phyloP scores from a whole-genome alignment of 1,140 invertebrate species.

The Pemphigus obesinymphae region DNA sequence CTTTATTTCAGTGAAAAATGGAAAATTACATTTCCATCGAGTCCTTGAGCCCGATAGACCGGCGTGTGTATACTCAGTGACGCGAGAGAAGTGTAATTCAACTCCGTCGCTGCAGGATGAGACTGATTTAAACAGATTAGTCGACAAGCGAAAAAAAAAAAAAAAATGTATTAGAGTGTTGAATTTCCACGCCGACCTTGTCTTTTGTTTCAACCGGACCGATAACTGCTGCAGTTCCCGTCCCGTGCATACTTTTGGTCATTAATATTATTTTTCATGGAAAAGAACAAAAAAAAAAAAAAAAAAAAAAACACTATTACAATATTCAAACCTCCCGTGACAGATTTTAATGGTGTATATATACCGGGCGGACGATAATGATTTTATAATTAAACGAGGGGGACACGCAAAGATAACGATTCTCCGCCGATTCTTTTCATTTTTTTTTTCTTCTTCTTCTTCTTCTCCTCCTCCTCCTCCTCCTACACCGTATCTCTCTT shows the following conservation, averaged over 20 bases:
- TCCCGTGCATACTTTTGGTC: neutral
- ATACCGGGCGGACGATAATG: conserved; percentile 29
- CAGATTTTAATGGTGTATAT: conserved; percentile 37
- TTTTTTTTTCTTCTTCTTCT: neutral
- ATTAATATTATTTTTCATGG: conserved; percentile 37
- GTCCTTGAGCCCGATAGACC: neutral
- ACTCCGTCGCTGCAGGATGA: conserved; percentile 25
- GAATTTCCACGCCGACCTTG: conserved; percentile 16
- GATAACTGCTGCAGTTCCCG: neutral
- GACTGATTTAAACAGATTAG: conserved; percentile 39
- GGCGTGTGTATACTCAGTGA: neutral
- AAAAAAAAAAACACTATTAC: conserved; percentile 25
- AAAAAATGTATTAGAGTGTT: conserved; percentile 21
- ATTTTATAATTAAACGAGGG: conserved; percentile 39
- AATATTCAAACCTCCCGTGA: conserved; percentile 41
- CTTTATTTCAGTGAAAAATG: neutral
- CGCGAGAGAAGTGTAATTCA: conserved; percentile 24
- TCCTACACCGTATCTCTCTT: no score
- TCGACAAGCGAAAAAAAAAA: conserved; percentile 24
- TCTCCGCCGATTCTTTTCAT: neutral
- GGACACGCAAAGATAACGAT: conserved; percentile 24
- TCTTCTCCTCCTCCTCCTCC: neutral
- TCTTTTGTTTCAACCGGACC: conserved; percentile 36
- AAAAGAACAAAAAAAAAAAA: conserved; percentile 18
- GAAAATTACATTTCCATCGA: neutral